A percentile compares a stretch with the other conserved stretches of the same genome.
Evolutionary conservation across 1,140 invertebrate genomes (phyloP).

Genomic region (Dendrolimus kikuchii): DNA sequence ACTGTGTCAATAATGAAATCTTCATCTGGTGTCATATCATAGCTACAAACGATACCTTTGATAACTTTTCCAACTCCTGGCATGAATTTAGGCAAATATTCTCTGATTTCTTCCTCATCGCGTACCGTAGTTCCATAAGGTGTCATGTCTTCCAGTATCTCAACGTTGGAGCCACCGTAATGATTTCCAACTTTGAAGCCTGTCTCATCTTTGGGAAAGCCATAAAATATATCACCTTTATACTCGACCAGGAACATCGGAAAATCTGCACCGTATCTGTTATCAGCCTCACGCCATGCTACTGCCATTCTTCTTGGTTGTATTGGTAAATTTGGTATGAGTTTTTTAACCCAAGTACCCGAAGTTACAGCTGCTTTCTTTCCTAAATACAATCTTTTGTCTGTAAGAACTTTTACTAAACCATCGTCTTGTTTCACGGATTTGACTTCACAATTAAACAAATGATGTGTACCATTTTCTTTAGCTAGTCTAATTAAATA

Average conservation of each 20-base stretch:
- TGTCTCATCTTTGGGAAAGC: not conserved
- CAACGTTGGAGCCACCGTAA: not conserved
- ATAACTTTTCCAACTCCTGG: not conserved
- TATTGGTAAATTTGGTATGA: slow-evolving; percentile 2
- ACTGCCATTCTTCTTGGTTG: not conserved
- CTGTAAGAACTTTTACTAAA: slow-evolving; percentile 1
- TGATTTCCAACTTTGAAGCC: slow-evolving; percentile 5
- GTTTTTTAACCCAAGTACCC: slow-evolving; percentile 4
- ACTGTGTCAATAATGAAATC: slow-evolving; percentile 9
- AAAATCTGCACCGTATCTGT: not conserved
- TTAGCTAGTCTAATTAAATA: not conserved
- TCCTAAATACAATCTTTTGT: not conserved
- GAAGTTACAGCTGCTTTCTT: not conserved
- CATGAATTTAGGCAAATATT: slow-evolving; percentile 1
- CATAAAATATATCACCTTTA: not conserved
- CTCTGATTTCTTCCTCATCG: not conserved
- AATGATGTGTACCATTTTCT: slow-evolving; percentile 1
- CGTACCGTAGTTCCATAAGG: not conserved
- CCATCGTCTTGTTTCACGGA: not conserved
- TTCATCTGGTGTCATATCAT: slow-evolving; percentile 9
- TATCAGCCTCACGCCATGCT: not conserved
- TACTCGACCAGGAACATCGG: not conserved
- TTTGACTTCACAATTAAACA: slow-evolving; percentile 1
- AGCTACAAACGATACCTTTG: slow-evolving; percentile 4
- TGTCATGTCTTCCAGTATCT: not conserved